Conservation (phyloP, 1,140 invertebrate species). For the Thalassaphorura encarpata region DNA sequence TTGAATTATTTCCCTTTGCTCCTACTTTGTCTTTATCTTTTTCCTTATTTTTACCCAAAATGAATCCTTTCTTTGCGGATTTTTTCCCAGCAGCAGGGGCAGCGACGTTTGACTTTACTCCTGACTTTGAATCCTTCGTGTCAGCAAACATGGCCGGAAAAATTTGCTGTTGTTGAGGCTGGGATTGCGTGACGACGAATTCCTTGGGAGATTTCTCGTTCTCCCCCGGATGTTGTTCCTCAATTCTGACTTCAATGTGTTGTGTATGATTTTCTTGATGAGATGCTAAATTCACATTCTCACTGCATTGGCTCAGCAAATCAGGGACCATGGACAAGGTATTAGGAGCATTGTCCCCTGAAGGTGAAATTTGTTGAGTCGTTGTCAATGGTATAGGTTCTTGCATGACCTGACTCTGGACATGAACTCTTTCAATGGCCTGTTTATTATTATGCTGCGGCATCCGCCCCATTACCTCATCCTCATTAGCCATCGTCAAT, state of each 20-base stretch:
- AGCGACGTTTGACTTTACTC: conserved; percentile 8
- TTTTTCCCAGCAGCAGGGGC: neutral
- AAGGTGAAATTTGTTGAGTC: too few relatives aligned
- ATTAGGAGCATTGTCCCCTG: conserved; percentile 6
- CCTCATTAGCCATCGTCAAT: neutral
- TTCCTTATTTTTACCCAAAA: too few relatives aligned
- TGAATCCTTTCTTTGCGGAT: too few relatives aligned
- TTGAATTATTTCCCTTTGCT: too few relatives aligned
- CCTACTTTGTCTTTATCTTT: too few relatives aligned
- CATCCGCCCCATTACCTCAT: neutral
- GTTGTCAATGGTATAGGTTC: neutral
- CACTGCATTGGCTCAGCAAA: conserved; percentile 28
- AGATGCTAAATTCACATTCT: neutral
- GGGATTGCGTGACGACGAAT: neutral
- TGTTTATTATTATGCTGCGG: neutral
- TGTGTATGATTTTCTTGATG: conserved; percentile 8
- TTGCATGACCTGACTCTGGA: neutral
- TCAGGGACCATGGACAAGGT: conserved; percentile 31
- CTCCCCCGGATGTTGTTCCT: conserved; percentile 18
- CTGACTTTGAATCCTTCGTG: conserved; percentile 13
- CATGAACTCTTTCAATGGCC: conserved; percentile 7
- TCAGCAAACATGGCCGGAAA: conserved; percentile 26
- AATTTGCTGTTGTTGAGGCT: conserved; percentile 20
- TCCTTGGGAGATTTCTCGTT: neutral
- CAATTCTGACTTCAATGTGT: conserved; percentile 23